phyloP scores from a whole-genome alignment of 2,797 vertebrate species.

The Smutsia temminckii region DNA sequence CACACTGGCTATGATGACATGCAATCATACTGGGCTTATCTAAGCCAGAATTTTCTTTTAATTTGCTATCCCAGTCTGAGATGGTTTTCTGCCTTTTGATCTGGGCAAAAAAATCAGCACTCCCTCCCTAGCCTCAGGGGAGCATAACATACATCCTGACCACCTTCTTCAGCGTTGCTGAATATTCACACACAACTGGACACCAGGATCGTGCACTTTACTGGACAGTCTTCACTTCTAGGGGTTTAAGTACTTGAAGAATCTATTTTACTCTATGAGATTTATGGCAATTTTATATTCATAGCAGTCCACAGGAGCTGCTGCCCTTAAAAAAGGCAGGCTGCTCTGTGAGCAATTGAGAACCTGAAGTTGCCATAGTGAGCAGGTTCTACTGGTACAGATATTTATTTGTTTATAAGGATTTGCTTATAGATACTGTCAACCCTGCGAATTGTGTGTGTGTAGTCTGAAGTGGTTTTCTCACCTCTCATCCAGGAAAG shows the following conservation, averaged over 20 bases:
- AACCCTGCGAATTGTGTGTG: not conserved
- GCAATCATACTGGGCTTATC: not conserved
- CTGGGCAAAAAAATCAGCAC: not conserved
- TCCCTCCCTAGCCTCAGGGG: too few species aligned
- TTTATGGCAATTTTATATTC: not conserved
- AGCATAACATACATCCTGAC: accelerated
- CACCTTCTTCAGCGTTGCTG: not conserved
- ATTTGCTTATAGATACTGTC: not conserved
- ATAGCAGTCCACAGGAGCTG: not conserved
- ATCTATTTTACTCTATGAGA: not conserved
- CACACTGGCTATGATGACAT: not conserved
- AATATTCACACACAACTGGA: not conserved
- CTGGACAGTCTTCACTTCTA: not conserved
- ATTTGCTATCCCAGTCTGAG: not conserved
- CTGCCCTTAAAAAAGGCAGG: not conserved
- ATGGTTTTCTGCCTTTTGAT: not conserved
- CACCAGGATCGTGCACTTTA: not conserved
- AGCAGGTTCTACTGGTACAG: not conserved
- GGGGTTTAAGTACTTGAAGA: not conserved
- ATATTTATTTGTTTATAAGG: too few species aligned
- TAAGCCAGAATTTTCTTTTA: constrained; percentile 18
- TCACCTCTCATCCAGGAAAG: not conserved
- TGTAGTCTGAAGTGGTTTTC: not conserved
- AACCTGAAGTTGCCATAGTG: not conserved
- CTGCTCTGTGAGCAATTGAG: not conserved